Evolutionary conservation across 2,888 invertebrate species (phyloP).

Genomic region (Meganola albula): DNA sequence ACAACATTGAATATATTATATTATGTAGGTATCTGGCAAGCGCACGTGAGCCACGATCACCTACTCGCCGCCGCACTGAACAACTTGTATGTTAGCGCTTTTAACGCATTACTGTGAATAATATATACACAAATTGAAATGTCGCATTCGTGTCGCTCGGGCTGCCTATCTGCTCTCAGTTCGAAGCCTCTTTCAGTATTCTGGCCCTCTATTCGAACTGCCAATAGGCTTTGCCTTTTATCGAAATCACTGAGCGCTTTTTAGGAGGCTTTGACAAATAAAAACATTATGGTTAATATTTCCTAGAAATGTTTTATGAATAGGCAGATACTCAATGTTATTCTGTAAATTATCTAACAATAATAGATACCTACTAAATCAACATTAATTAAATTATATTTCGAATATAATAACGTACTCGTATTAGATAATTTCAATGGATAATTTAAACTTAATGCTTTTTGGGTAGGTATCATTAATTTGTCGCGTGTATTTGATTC

Average conservation of each 20-base stretch:
- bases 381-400: too few relatives aligned
- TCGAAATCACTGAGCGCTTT: constrained; percentile 46
- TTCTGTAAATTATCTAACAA: too few relatives aligned
- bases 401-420: too few relatives aligned
- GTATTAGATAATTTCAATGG: too few relatives aligned
- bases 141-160: constrained; percentile 71
- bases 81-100: constrained; percentile 68
- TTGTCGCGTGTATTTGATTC: constrained; percentile 39
- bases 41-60: constrained; percentile 65
- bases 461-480: too few relatives aligned
- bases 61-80: constrained; percentile 53
- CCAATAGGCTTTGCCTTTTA: constrained; percentile 69
- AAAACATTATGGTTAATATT: too few relatives aligned
- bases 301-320: too few relatives aligned
- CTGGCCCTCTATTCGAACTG: constrained; percentile 50
- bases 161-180: constrained; percentile 59
- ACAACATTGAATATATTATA: constrained; percentile 69
- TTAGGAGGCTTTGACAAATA: too few relatives aligned
- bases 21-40: constrained; percentile 56
- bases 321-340: too few relatives aligned
- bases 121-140: constrained; percentile 77
- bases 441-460: too few relatives aligned
- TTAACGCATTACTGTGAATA: constrained; percentile 78
- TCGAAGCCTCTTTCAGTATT: constrained; percentile 53
- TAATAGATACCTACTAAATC: too few relatives aligned